phyloP scores from a whole-genome alignment of 2,113 vertebrate species.

The Pelodiscus sinensis region DNA sequence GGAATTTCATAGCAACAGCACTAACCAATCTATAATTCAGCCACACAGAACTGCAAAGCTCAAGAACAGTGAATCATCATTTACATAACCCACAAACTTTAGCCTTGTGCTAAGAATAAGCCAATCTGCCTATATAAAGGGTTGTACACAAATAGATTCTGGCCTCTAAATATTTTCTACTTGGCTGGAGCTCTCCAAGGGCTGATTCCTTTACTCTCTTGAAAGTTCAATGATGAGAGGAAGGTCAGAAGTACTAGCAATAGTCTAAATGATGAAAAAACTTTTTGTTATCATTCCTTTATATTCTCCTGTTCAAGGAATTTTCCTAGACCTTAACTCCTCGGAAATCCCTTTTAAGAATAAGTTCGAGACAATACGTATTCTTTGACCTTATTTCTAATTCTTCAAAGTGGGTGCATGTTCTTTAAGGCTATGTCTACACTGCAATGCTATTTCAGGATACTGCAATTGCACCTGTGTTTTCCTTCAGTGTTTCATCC shows the following conservation, averaged over 20 bases:
- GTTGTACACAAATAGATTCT: slow-evolving; percentile 27
- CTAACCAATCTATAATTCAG: slow-evolving; percentile 4
- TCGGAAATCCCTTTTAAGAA: not conserved
- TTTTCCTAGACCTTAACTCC: not conserved
- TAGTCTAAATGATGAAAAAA: not conserved
- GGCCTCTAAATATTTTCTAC: slow-evolving; percentile 19
- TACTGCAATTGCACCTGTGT: not conserved
- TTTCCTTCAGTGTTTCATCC: not conserved
- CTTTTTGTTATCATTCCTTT: not conserved
- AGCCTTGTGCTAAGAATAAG: slow-evolving; percentile 53
- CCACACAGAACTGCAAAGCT: slow-evolving; percentile 5
- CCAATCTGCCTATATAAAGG: slow-evolving; percentile 17
- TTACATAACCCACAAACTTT: slow-evolving; percentile 59
- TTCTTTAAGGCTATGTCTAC: not conserved
- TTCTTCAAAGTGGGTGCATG: not conserved
- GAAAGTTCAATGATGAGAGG: not conserved
- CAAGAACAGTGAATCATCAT: slow-evolving; percentile 58
- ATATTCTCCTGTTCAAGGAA: not conserved
- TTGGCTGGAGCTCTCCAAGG: not conserved
- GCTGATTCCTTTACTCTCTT: not conserved
- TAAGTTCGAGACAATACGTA: not conserved
- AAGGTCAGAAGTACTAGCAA: not conserved
- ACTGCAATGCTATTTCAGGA: not conserved
- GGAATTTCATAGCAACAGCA: slow-evolving; percentile 5
- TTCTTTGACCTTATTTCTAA: not conserved